phyloP scores from a whole-genome alignment of 1,140 invertebrate species.

The Dreissena rostriformis region DNA sequence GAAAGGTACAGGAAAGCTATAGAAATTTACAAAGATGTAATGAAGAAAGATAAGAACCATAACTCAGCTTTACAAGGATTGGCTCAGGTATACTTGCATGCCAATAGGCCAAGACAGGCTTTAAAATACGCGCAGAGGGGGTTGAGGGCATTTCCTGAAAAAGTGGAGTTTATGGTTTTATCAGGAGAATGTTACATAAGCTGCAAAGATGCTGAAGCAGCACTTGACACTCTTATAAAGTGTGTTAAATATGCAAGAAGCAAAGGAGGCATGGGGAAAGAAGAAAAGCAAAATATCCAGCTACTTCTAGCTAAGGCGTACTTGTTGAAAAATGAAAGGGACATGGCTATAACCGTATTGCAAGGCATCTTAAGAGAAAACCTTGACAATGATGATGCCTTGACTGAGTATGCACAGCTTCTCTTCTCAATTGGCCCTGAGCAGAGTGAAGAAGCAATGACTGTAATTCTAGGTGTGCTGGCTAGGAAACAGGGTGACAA shows the following conservation, averaged over 20 bases:
- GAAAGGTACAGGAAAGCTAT: slow-evolving; percentile 49
- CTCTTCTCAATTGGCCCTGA: slow-evolving; percentile 33
- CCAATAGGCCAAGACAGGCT: slow-evolving; percentile 40
- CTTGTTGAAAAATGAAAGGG: slow-evolving; percentile 38
- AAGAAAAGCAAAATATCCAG: slow-evolving; percentile 36
- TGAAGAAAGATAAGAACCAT: slow-evolving; percentile 27
- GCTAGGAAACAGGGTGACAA: slow-evolving; percentile 36
- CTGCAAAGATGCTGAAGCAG: slow-evolving; percentile 19
- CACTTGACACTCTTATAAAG: slow-evolving; percentile 43
- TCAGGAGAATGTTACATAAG: slow-evolving; percentile 19
- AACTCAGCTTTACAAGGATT: slow-evolving; percentile 25
- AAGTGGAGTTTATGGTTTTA: slow-evolving; percentile 22
- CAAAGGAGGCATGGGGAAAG: neutral
- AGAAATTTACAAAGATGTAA: slow-evolving; percentile 48
- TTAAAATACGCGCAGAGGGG: slow-evolving; percentile 26
- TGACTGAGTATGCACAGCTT: slow-evolving; percentile 33
- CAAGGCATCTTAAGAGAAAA: slow-evolving; percentile 50
- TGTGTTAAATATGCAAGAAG: slow-evolving; percentile 30
- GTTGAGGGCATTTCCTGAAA: slow-evolving; percentile 19
- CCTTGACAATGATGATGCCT: slow-evolving; percentile 31
- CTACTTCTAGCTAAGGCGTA: slow-evolving; percentile 51
- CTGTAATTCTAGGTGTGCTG: slow-evolving; percentile 19
- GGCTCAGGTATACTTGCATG: slow-evolving; percentile 27
- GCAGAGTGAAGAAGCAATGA: slow-evolving; percentile 46
- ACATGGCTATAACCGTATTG: slow-evolving; percentile 50